Base-by-base conservation (phyloP, 2,888 invertebrate genomes). In the Dermolepida albohirtum region DNA sequence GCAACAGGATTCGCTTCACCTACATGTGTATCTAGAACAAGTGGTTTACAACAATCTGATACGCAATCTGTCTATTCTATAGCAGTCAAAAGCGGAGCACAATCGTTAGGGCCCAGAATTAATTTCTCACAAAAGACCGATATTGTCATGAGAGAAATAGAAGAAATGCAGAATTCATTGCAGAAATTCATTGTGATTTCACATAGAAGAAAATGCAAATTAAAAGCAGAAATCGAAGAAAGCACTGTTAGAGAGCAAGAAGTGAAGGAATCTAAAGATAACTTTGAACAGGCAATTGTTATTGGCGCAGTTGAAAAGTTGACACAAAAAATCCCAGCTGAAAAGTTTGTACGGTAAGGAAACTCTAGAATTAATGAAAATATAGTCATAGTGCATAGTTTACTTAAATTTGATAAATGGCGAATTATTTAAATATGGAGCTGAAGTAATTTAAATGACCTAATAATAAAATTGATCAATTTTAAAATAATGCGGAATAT, bases 311-410 rank as follows among this genome's bases (percentile, higher is more conserved):
- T 86, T 77, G 89, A 90, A 74, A 84, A 84, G 17, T 82, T 89
- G 51, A 89, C 88, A 0, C 88, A 88, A 69, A 83, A 88, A 70
- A 88, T 90, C 64, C 88, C 89, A 0, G 88, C 88, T 0, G 89
- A 90, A 77, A 87, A 87, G 72, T 84, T 85, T 68, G 70, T 82
- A 39, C 80, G 81, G 83, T 83, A 73, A 62, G 44, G 0, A 34
- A 22, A 22, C 22, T n/a, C n/a, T 22, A 22, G 22, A 22, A 22
- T 4, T 4, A 22, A n/a, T n/a, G n/a, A n/a, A n/a, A n/a, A n/a
- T n/a, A n/a, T n/a, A n/a, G n/a, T n/a, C n/a, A n/a, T n/a, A n/a
- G n/a, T n/a, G n/a, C n/a, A n/a, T n/a, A n/a, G n/a, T n/a, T n/a
- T n/a, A n/a, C n/a, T n/a, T n/a, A n/a, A n/a, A n/a, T n/a, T n/a